Evolutionary conservation across 2,797 vertebrate genomes (phyloP), one percentile per base, ranked within the genome.

Genomic region (Sarcoramphus papa): DNA sequence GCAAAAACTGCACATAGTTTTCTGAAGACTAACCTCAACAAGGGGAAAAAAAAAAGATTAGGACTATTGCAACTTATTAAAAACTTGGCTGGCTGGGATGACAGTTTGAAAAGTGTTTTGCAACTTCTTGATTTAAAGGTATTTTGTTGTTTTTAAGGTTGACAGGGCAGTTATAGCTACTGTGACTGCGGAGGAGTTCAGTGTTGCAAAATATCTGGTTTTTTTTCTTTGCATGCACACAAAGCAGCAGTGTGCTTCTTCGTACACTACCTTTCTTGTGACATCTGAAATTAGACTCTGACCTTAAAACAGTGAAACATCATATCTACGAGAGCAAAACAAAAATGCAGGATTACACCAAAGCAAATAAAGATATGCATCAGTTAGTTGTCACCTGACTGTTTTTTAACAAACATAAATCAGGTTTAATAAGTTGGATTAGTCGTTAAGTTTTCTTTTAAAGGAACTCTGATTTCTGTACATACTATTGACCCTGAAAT

Each of bases 301-400:
- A 97, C 95, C 94, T 90, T 82, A 94, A 41, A 90, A 47, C 87
- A 82, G 88, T 3, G 73, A 96, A 95, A 90, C 93, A 90, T 30
- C 83, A 28, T 70, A 87, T 79, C 85, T 86, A 43, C 5, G 23
- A 72, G 83, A 48, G 85, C 83, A 95, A 95, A 96, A 92, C 94
- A 96, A 76, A 97, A 95, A 95, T 30, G 91, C 83, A 33, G 92
- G 94, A 96, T 97, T 97, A 96, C 95, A 94, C 15, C 91, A 96
- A 80, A 92, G 95, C 95, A 97, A 97, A 97, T 95, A 97, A 91
- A 97, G 97, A 97, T 96, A 93, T 23, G 83, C 94, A 96, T 94
- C 85, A 25, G 83, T 64, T 85, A n/a, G 28, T 87, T 80, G 93
- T 96, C 95, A 97, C 90, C 95, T 96, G 96, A 87, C 90, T 77